phyloP scores from a whole-genome alignment of 1,140 invertebrate genomes.

The Agrilus planipennis region DNA sequence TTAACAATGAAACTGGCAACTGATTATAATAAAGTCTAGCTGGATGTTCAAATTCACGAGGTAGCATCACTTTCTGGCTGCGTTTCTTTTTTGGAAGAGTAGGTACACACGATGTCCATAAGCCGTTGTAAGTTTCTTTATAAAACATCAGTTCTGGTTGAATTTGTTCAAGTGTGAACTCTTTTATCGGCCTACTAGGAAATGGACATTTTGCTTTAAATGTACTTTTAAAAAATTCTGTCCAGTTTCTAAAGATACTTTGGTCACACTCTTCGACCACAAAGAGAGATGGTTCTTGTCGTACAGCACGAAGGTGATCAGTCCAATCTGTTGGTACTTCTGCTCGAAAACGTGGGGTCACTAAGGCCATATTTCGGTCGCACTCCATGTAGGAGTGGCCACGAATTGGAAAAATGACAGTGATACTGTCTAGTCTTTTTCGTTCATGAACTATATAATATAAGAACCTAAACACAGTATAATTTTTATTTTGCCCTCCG shows the following conservation, averaged over 20 bases:
- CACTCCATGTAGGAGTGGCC: slow-evolving; percentile 10
- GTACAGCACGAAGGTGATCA: slow-evolving; percentile 9
- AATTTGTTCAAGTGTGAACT: neutral
- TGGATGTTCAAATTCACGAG: no score
- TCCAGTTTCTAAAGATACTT: neutral
- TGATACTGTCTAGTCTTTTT: no score
- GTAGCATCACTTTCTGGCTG: no score
- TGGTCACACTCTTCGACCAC: slow-evolving; percentile 4
- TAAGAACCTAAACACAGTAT: slow-evolving; percentile 13
- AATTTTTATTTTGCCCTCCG: slow-evolving; percentile 16
- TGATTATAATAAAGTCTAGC: no score
- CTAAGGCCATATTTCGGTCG: slow-evolving; percentile 13
- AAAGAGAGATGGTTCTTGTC: slow-evolving; percentile 17
- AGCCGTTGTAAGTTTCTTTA: neutral
- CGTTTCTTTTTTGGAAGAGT: neutral
- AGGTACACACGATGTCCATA: neutral
- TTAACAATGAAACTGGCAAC: no score
- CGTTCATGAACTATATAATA: slow-evolving; percentile 12
- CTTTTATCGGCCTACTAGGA: slow-evolving; percentile 6
- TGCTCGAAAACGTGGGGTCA: slow-evolving; percentile 15
- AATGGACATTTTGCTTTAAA: slow-evolving; percentile 9
- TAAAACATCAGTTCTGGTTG: neutral
- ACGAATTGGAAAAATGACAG: slow-evolving; percentile 6
- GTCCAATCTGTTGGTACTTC: slow-evolving; percentile 16
- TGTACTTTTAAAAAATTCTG: slow-evolving; percentile 1